Evolutionary conservation across 2,888 invertebrate genomes (phyloP).

Genomic region (Caenorhabditis macrosperma): DNA sequence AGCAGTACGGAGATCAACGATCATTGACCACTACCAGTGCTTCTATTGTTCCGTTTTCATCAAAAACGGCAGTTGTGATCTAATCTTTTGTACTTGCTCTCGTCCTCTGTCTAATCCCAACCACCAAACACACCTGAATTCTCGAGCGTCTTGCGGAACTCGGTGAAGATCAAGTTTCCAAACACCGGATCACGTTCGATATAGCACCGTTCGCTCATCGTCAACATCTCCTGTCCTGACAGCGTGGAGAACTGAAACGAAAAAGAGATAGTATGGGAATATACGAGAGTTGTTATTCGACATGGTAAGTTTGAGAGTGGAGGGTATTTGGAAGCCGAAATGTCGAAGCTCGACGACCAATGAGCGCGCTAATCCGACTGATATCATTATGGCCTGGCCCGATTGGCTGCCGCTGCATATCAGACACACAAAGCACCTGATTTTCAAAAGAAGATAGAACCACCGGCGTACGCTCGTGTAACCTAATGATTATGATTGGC

Average conservation of each 20-base stretch:
- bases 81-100: not conserved
- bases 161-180: constrained; percentile 76
- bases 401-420: not conserved
- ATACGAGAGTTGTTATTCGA: too few relatives aligned
- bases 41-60: not conserved
- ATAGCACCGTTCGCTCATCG: constrained; percentile 77
- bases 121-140: constrained; percentile 44
- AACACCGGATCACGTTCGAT: constrained; percentile 74
- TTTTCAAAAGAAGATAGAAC: not conserved
- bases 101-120: not conserved
- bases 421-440: constrained; percentile 16
- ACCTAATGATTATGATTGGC: constrained; percentile 8
- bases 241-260: constrained; percentile 73
- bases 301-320: constrained; percentile 4
- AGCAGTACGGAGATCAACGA: not conserved
- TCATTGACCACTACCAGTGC: not conserved
- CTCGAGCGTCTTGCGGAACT: constrained; percentile 69
- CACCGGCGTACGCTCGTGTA: not conserved
- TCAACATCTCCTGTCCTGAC: constrained; percentile 73
- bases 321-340: constrained; percentile 1
- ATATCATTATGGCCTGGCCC: constrained; percentile 27
- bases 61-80: not conserved
- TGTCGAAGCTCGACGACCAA: constrained; percentile 34
- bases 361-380: constrained; percentile 39
- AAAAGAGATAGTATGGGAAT: not conserved